A percentile compares a stretch with the other conserved stretches of the same genome.
phyloP scores from a whole-genome alignment of 2,797 vertebrate species.

The Steatocranus sp. region DNA sequence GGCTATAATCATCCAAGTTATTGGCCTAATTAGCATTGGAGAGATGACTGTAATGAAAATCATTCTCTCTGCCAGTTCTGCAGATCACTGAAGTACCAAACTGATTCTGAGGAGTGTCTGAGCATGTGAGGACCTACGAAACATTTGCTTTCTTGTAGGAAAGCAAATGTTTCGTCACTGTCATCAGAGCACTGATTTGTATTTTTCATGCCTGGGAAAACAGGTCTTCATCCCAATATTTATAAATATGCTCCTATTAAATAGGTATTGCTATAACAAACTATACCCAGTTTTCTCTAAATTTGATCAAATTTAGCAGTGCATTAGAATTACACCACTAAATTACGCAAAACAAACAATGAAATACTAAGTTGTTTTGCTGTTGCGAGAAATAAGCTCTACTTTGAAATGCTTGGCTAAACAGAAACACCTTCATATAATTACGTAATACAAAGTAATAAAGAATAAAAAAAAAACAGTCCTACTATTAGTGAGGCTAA shows the following conservation, averaged over 20 bases:
- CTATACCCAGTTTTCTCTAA: background rate
- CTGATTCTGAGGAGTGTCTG: background rate
- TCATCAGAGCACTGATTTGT: background rate
- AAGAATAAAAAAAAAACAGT: constrained; percentile 2
- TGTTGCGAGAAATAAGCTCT: constrained; percentile 20
- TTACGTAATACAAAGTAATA: constrained; percentile 2
- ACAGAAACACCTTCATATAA: constrained; percentile 24
- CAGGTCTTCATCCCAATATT: background rate
- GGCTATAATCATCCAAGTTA: constrained; percentile 22
- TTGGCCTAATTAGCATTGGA: constrained; percentile 31
- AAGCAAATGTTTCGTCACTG: no score
- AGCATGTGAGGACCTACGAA: background rate
- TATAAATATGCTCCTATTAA: background rate
- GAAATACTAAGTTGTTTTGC: background rate
- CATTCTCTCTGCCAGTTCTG: constrained; percentile 15
- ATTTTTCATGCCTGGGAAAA: background rate
- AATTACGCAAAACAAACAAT: background rate
- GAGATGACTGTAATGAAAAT: constrained; percentile 36
- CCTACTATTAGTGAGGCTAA: constrained; percentile 28
- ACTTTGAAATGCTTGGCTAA: constrained; percentile 17
- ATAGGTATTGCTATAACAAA: background rate
- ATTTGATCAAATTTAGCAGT: background rate
- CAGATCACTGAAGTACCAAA: constrained; percentile 23
- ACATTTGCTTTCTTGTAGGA: constrained; percentile 2
- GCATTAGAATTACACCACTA: background rate